Evolutionary conservation across 2,113 vertebrate genomes (phyloP).

Genomic region (Eubucco bourcierii): DNA sequence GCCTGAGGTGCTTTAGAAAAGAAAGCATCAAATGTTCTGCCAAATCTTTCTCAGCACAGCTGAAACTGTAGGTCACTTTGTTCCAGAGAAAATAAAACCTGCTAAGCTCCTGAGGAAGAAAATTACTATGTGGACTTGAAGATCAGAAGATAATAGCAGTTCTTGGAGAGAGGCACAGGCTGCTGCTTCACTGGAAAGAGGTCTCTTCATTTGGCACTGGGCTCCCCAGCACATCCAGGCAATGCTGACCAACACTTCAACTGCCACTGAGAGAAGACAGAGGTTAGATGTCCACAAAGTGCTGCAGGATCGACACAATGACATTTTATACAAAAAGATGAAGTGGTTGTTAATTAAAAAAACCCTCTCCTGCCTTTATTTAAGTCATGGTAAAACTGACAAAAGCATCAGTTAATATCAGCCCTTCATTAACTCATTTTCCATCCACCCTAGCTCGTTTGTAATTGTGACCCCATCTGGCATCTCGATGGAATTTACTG

Average conservation of each 20-base stretch:
- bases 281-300: not conserved
- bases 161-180: not conserved
- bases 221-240: not conserved
- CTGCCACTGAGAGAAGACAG: not conserved
- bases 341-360: not conserved
- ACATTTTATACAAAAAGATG: not conserved
- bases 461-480: not conserved
- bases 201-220: not conserved
- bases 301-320: not conserved
- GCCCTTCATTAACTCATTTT: not conserved
- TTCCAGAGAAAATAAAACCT: not conserved
- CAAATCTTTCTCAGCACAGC: not conserved
- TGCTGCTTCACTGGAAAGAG: not conserved
- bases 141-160: not conserved
- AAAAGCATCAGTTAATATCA: not conserved
- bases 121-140: not conserved
- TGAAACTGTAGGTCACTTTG: not conserved
- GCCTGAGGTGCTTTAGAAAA: slow-evolving; percentile 1
- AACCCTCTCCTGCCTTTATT: accelerated
- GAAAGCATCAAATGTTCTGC: not conserved
- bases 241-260: not conserved
- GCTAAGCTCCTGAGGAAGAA: not conserved
- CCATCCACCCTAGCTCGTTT: not conserved
- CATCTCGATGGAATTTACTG: not conserved
- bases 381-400: not conserved